Base-by-base conservation (phyloP, 1,140 invertebrate genomes). In the Oncopodura yosiiana region DNA sequence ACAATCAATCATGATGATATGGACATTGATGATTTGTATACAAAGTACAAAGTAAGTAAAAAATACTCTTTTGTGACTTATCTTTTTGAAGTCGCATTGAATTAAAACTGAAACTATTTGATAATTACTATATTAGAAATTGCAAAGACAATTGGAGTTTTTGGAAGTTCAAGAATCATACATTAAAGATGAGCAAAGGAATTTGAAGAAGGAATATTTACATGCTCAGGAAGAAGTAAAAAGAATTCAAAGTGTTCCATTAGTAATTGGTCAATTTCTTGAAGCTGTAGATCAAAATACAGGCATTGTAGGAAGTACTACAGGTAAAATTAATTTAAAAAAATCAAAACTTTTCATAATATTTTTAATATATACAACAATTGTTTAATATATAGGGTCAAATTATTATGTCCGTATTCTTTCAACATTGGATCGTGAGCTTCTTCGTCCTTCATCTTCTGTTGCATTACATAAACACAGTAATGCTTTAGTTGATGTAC, bases 191-290 rank as follows among this genome's bases (percentile, higher is more conserved):
- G 94, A 98, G 70, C 93, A 94, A 68, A 82, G 92, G 42, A 97
- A 97, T 73, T 73, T 98, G 30, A 96, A 97, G 67, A 97, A 97
- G 65, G 94, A 97, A 72, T 94, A 95, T 68, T 73, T 96, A 2
- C 93, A 98, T 75, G 94, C 94, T 27, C 93, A 98, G 71, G 93
- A 97, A 73, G 93, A 90, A 76, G 91, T 97, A 1, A 97, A 97
- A 70, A 78, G 94, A 36, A 97, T 97, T 67, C 93, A 98, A 69
- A 94, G 90, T 69, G 93, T 97, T 4, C 94, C 94, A 26, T 73
- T 98, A 42, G 93, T 97, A 2, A 97, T 98, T 73, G 94, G 94
- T 9, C 94, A 98, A 72, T 97, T 98, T 69, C 74, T 98, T 52
- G 94, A 98, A 75, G 93, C 94, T 61, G 91, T 98, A 43, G 94